Conservation (phyloP, 2,113 vertebrate genomes). For the Bucco capensis region DNA sequence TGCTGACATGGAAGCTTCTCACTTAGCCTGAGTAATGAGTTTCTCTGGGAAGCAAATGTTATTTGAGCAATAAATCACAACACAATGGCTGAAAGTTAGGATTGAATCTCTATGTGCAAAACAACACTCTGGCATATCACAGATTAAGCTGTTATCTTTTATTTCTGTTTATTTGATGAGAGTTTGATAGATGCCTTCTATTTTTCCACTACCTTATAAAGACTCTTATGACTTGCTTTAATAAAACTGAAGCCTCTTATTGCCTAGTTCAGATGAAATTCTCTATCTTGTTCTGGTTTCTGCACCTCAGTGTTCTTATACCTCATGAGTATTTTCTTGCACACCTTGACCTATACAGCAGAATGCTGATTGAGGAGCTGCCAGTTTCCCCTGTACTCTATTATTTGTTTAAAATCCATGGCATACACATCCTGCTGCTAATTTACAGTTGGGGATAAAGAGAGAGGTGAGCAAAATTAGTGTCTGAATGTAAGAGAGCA, state of each 20-base stretch:
- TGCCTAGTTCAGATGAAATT: neutral
- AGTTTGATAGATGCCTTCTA: neutral
- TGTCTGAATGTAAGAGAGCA: neutral
- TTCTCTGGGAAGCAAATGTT: neutral
- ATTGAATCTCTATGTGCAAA: neutral
- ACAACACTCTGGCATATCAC: neutral
- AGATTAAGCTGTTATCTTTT: neutral
- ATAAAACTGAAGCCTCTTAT: neutral
- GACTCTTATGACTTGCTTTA: neutral
- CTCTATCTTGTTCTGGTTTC: neutral
- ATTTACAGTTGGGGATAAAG: neutral
- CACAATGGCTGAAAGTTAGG: neutral
- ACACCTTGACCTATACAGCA: neutral
- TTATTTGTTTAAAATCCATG: neutral
- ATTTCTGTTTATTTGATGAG: neutral
- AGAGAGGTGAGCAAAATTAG: neutral
- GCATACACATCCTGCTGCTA: neutral
- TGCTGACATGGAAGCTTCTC: neutral
- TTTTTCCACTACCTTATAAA: neutral
- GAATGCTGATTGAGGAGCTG: neutral
- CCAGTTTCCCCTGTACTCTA: neutral
- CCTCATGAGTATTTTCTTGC: neutral
- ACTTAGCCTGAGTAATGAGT: neutral
- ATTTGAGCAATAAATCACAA: neutral
- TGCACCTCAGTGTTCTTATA: neutral